Evolutionary conservation across 2,113 vertebrate species (phyloP).

Genomic region (Casuarius casuarius): DNA sequence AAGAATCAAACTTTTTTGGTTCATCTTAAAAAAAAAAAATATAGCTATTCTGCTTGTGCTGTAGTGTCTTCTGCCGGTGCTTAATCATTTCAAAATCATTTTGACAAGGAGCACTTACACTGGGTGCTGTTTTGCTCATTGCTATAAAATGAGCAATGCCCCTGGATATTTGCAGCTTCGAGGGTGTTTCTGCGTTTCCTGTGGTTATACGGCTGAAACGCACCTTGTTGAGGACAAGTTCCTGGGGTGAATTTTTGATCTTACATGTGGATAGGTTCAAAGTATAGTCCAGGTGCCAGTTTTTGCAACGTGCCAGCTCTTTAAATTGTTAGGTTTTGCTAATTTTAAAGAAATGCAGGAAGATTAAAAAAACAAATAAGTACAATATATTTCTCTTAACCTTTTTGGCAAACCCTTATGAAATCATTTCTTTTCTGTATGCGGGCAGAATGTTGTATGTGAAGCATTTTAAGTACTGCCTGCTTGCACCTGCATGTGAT

Average conservation of each 20-base stretch:
- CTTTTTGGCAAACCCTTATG: background rate
- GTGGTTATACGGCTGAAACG: background rate
- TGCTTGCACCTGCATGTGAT: background rate
- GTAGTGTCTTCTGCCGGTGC: background rate
- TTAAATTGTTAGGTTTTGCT: background rate
- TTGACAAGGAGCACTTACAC: background rate
- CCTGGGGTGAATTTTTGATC: background rate
- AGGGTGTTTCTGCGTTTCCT: background rate
- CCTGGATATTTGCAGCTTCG: background rate
- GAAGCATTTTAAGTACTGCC: background rate
- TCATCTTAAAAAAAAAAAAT: background rate
- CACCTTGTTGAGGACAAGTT: background rate
- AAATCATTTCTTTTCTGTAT: background rate
- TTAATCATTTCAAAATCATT: background rate
- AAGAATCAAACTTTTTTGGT: background rate
- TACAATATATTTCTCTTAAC: background rate
- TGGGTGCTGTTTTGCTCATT: background rate
- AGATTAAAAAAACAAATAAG: background rate
- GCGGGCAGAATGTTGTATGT: background rate
- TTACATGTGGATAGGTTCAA: background rate
- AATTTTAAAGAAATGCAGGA: background rate
- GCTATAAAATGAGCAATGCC: background rate
- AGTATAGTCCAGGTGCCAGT: background rate
- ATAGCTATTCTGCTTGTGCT: conserved; percentile 11
- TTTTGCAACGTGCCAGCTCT: background rate